phyloP scores from a whole-genome alignment of 1,140 invertebrate species.

The Temnothorax nylanderi region DNA sequence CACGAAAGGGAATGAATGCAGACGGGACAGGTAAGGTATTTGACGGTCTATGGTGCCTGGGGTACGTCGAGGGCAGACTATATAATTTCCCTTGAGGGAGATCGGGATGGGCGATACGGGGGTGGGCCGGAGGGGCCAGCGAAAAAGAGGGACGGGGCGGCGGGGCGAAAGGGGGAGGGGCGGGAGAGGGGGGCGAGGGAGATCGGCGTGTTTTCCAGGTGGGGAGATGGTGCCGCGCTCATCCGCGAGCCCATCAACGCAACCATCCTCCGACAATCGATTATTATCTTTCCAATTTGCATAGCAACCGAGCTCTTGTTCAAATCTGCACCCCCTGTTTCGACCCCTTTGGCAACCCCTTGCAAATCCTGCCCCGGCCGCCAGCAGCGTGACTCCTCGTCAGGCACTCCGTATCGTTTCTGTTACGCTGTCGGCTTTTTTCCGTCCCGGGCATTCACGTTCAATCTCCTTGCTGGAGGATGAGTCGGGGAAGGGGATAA shows the following conservation, averaged over 20 bases:
- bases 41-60: constrained; percentile 74
- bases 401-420: constrained; percentile 70
- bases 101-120: constrained; percentile 80
- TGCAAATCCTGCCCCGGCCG: constrained; percentile 79
- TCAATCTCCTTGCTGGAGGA: constrained; percentile 65
- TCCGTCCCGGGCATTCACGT: constrained; percentile 50
- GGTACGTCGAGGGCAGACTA: constrained; percentile 79
- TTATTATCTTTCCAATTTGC: constrained; percentile 87
- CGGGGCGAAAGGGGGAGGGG: background rate
- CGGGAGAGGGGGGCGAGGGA: constrained; percentile 63
- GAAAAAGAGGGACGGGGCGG: constrained; percentile 59
- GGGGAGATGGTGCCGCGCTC: constrained; percentile 79
- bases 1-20: constrained; percentile 75
- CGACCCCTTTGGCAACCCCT: constrained; percentile 79
- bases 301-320: constrained; percentile 83
- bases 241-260: constrained; percentile 84
- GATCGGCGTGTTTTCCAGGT: constrained; percentile 82
- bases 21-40: constrained; percentile 82
- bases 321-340: constrained; percentile 80
- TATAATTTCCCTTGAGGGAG: constrained; percentile 86
- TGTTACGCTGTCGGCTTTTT: constrained; percentile 65
- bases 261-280: constrained; percentile 84
- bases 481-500: constrained; percentile 45
- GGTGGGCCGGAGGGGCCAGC: constrained; percentile 66
- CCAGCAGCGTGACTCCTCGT: constrained; percentile 70